Evolutionary conservation across 2,888 invertebrate species (phyloP).

Genomic region (Melieria crassipennis): DNA sequence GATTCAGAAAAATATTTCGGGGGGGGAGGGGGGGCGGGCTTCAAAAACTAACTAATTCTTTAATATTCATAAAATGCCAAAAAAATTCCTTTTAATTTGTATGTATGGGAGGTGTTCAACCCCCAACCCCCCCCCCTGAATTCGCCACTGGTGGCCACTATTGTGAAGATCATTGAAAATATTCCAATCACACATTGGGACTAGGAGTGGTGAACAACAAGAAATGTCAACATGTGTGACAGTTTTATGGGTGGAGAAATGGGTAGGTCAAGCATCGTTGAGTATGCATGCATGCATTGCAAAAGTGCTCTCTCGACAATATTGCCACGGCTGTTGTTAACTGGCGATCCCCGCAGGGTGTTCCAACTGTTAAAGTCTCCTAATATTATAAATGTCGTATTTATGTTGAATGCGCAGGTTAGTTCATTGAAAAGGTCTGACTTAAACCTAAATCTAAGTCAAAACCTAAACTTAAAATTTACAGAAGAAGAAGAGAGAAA

Average conservation of each 20-base stretch:
- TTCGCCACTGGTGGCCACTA: not conserved
- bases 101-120: too few relatives aligned
- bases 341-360: not conserved
- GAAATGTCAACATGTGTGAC: not conserved
- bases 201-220: not conserved
- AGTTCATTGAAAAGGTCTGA: not conserved
- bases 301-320: not conserved
- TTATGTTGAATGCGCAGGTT: not conserved
- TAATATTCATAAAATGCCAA: too few relatives aligned
- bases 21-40: too few relatives aligned
- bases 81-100: too few relatives aligned
- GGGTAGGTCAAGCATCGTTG: not conserved
- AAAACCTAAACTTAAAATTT: too few relatives aligned
- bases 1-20: too few relatives aligned
- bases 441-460: too few relatives aligned
- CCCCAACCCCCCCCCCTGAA: too few relatives aligned
- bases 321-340: not conserved
- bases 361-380: slow-evolving; percentile 3
- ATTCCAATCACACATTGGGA: not conserved
- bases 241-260: not conserved
- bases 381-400: not conserved
- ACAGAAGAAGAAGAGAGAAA: too few relatives aligned
- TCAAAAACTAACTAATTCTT: too few relatives aligned
- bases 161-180: not conserved
- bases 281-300: not conserved